Evolutionary conservation across 53 echinoderm and acorn worm genomes (phyloP), one percentile per base, ranked within the genome.

Genomic region (Paracentrotus lividus): DNA sequence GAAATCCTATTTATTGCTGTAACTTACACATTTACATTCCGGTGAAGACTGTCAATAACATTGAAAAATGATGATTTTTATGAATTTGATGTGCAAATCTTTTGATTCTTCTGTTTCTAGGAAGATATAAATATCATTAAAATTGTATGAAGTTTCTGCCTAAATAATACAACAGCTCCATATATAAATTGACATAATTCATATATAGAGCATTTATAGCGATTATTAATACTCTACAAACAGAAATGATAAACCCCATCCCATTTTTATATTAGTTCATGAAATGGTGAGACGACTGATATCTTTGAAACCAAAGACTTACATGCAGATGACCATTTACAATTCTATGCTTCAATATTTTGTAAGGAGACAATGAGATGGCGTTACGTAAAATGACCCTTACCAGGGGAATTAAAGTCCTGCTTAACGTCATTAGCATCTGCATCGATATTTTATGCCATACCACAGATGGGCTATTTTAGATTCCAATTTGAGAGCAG

Each of bases 401-500:
- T 45, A 81, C 14, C 2, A 47, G 47, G 47, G 42, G 47, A 81
- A n/a, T n/a, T n/a, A n/a, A n/a, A n/a, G n/a, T n/a, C n/a, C n/a
- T n/a, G n/a, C n/a, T n/a, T 49, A 27, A 81, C 23, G 81, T 15
- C 44, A n/a, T 45, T 0, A 45, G 44, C 10, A 45, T 42, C 24
- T 33, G 23, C 33, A n/a, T 18, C 42, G 76, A 76, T n/a, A 47
- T n/a, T 47, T 12, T 81, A 47, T 45, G 47, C 47, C 47, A 45
- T 24, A 45, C 81, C 44, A 26, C n/a, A 44, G 47, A 47, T n/a
- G 27, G n/a, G 26, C 81, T 81, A 1, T 47, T 47, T 49, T n/a
- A 47, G 81, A 81, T n/a, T n/a, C 81, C 81, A 81, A 47, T n/a
- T n/a, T 81, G 81, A 26, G 47, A 81, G 81, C n/a, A 81, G 26